Evolutionary conservation across 92 coral and sea anemone species (phyloP).

Genomic region (Isaurus tuberculatus): DNA sequence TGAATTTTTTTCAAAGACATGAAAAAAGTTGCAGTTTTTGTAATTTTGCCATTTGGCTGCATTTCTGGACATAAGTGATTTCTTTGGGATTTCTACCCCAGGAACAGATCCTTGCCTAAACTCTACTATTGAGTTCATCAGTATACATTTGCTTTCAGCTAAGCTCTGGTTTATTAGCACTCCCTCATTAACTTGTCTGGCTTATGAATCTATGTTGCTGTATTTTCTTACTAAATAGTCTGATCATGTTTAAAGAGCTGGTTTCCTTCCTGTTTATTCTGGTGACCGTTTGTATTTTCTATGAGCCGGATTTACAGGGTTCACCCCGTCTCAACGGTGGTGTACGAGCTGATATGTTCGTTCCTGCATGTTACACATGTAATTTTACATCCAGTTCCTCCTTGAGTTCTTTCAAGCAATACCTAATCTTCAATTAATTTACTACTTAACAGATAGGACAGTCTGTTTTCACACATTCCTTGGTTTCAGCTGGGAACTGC

Average conservation of each 20-base stretch:
- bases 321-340: neutral
- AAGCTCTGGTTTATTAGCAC: slow-evolving; percentile 10
- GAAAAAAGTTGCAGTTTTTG: no score
- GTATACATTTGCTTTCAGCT: neutral
- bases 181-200: slow-evolving; percentile 11
- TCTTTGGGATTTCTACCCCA: no score
- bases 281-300: slow-evolving; percentile 4
- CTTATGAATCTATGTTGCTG: neutral
- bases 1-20: no score
- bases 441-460: neutral
- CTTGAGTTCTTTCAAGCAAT: slow-evolving; percentile 3
- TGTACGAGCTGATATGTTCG: neutral
- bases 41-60: no score
- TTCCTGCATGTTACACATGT: neutral
- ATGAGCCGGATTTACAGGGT: neutral
- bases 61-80: no score
- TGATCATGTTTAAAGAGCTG: neutral
- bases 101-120: no score
- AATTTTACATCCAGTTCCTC: neutral
- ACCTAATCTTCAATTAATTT: neutral
- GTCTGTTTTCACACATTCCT: slow-evolving; percentile 2
- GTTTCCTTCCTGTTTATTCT: slow-evolving; percentile 13
- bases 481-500: neutral
- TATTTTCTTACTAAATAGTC: neutral
- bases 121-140: no score